A percentile compares a stretch with the other conserved stretches of the same genome.
Conservation (phyloP, 2,888 invertebrate genomes). For the Rapana venosa region DNA sequence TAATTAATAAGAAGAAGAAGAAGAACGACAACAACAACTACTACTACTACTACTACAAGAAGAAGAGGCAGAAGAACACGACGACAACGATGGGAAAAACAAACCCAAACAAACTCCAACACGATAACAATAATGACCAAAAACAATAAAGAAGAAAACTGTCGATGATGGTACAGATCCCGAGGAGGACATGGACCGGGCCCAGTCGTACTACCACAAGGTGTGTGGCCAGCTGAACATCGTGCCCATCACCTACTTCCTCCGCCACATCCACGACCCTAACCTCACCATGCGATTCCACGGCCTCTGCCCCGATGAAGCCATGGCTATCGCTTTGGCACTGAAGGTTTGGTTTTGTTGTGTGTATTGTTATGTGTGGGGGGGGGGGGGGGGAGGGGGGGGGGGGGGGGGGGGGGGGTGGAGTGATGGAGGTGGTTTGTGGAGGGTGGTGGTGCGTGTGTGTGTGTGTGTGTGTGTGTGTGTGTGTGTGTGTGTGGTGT, state of each 20-base stretch:
- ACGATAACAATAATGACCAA: no score
- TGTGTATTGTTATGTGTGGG: neutral
- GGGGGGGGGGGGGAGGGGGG: no score
- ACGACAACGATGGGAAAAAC: neutral
- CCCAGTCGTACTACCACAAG: slow-evolving; percentile 65
- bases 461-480: neutral
- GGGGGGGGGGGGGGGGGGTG: no score
- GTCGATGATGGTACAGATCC: neutral
- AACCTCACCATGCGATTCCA: slow-evolving; percentile 73
- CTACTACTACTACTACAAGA: neutral
- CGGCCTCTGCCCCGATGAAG: slow-evolving; percentile 67
- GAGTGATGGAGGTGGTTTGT: neutral
- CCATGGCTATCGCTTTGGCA: slow-evolving; percentile 72
- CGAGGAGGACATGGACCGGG: slow-evolving; percentile 63
- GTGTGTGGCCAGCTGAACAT: slow-evolving; percentile 73
- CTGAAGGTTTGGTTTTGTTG: slow-evolving; percentile 59
- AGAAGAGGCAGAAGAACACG: neutral
- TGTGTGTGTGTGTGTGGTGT: neutral
- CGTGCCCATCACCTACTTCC: slow-evolving; percentile 73
- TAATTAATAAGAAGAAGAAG: no score
- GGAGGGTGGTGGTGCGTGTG: neutral
- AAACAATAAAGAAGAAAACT: no score
- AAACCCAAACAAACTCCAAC: neutral
- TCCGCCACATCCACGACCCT: slow-evolving; percentile 72
- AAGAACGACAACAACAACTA: neutral